Evolutionary conservation across 2,113 vertebrate genomes (phyloP).

Genomic region (Tetraodon nigroviridis): DNA sequence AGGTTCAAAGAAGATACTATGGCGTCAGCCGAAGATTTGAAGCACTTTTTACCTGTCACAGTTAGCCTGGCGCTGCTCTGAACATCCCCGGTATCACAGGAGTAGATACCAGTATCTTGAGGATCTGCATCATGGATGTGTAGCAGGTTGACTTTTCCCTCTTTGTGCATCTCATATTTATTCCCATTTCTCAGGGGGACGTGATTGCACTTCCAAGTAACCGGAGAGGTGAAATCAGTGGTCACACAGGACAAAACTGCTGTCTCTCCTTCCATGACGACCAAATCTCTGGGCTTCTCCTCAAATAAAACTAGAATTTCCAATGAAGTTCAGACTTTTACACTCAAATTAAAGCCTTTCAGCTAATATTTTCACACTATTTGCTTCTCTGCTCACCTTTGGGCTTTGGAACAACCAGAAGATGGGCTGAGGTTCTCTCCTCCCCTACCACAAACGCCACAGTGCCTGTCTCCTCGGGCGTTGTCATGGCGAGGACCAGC

Average conservation of each 20-base stretch:
- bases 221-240: slow-evolving; percentile 60
- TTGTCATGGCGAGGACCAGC: slow-evolving; percentile 87
- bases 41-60: slow-evolving; percentile 77
- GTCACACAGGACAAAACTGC: slow-evolving; percentile 79
- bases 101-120: slow-evolving; percentile 82
- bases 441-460: slow-evolving; percentile 72
- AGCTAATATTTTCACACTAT: too few species aligned
- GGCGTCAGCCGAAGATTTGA: too few species aligned
- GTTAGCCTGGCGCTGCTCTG: slow-evolving; percentile 75
- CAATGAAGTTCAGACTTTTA: too few species aligned
- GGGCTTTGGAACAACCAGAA: slow-evolving; percentile 76
- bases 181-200: slow-evolving; percentile 69
- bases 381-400: slow-evolving; percentile 65
- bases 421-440: slow-evolving; percentile 66
- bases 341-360: too few species aligned
- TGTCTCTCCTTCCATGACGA: slow-evolving; percentile 62
- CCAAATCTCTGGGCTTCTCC: slow-evolving; percentile 61
- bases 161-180: slow-evolving; percentile 79
- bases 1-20: neutral
- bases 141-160: slow-evolving; percentile 73
- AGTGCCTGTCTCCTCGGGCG: slow-evolving; percentile 83
- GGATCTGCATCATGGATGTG: slow-evolving; percentile 74
- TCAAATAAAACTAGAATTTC: slow-evolving; percentile 64
- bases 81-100: slow-evolving; percentile 80
- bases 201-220: slow-evolving; percentile 82